These are phyloP conservation scores for Drosophila prolongata DNA, from an alignment of 2,888 invertebrate species.

Conservation along the genomic window DNA sequence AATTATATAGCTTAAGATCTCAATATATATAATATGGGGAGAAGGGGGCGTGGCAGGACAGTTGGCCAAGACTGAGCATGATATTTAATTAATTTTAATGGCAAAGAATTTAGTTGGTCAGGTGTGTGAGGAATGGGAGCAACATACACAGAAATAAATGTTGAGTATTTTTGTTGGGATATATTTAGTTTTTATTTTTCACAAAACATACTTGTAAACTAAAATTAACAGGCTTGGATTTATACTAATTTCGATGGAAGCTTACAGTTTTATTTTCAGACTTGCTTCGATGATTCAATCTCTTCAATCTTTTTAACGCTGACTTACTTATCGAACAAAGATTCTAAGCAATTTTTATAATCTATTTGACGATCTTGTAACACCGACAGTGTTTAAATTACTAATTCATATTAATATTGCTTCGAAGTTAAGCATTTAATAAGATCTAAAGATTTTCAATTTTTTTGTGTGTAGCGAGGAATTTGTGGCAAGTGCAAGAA, in stretches of 20 bases:
- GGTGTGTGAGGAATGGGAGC: background rate
- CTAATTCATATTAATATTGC: too few species aligned
- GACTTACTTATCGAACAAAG: too few species aligned
- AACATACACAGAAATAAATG: background rate
- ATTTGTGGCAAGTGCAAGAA: conserved; percentile 38
- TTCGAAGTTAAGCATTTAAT: too few species aligned
- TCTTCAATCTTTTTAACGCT: too few species aligned
- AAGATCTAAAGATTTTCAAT: background rate
- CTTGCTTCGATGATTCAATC: too few species aligned
- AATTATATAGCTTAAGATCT: conserved; percentile 65
- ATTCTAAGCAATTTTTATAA: too few species aligned
- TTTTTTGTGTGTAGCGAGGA: conserved; percentile 1
- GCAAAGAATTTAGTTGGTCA: conserved; percentile 18
- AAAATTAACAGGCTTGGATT: too few species aligned
- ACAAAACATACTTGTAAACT: too few species aligned
- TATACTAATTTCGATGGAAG: too few species aligned
- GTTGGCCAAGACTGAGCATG: conserved; percentile 43
- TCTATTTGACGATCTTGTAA: too few species aligned
- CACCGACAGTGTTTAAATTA: too few species aligned
- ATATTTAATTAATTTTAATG: conserved; percentile 73
- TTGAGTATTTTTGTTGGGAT: background rate
- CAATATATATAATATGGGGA: conserved; percentile 10
- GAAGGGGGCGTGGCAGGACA: conserved; percentile 60
- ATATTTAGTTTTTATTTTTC: background rate
- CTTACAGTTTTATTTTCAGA: too few species aligned